Conservation (phyloP, 2,113 vertebrate species). For the Sapajus apella region DNA sequence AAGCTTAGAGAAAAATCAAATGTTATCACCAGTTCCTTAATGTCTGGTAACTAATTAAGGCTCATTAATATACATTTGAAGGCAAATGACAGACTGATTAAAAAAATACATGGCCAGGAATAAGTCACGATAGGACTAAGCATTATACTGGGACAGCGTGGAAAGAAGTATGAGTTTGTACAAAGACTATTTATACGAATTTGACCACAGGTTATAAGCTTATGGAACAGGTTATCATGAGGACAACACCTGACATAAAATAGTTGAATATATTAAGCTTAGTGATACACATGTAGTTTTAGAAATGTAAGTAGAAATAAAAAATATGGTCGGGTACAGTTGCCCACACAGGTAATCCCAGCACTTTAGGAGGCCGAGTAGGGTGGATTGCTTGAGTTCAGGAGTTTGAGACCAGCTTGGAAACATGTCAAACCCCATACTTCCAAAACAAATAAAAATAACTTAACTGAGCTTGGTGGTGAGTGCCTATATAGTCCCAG, state of each 20-base stretch:
- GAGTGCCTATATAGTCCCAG: too few relatives aligned
- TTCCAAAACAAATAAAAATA: too few relatives aligned
- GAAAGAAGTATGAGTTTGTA: background rate
- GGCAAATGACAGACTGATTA: background rate
- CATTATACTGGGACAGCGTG: background rate
- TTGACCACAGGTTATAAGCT: background rate
- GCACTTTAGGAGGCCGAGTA: too few relatives aligned
- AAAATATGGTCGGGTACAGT: background rate
- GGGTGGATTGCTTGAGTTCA: too few relatives aligned
- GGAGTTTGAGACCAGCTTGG: too few relatives aligned
- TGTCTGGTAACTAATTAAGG: conserved; percentile 21
- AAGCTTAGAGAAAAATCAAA: conserved; percentile 50
- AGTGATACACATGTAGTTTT: background rate
- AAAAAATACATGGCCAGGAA: background rate
- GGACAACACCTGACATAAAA: background rate
- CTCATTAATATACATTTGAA: conserved; percentile 2
- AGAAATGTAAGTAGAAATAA: background rate
- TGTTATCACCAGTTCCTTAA: conserved; percentile 46
- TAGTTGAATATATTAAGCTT: background rate
- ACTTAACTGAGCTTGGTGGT: too few relatives aligned
- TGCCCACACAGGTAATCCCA: too few relatives aligned
- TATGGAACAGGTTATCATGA: background rate
- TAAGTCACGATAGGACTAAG: background rate
- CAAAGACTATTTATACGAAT: background rate
- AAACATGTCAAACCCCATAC: too few relatives aligned